These are phyloP conservation scores for Ptiloglossa arizonensis DNA, from an alignment of 1,140 invertebrate species.

Conservation along the genomic window DNA sequence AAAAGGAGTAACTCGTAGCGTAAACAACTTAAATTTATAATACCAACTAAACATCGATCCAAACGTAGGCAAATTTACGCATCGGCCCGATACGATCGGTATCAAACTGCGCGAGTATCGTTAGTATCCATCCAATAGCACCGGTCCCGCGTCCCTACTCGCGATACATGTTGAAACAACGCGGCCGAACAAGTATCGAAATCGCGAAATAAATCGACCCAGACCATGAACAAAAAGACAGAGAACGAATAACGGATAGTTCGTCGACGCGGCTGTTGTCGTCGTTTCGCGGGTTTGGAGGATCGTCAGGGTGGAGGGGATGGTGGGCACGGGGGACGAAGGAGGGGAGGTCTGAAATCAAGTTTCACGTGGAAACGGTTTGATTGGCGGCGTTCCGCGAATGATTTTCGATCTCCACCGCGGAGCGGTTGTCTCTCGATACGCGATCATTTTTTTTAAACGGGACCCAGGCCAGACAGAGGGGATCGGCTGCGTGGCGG, in stretches of 20 bases:
- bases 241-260: conserved; percentile 51
- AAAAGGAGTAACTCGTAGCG: no score
- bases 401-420: conserved; percentile 64
- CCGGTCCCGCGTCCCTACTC: no score
- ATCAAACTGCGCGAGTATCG: no score
- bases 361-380: conserved; percentile 62
- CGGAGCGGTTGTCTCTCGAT: conserved; percentile 47
- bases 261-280: conserved; percentile 39
- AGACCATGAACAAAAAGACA: conserved; percentile 14
- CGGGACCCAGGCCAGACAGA: conserved; percentile 34
- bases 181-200: background rate
- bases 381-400: conserved; percentile 66
- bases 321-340: background rate
- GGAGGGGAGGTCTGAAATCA: conserved; percentile 46
- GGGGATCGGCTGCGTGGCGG: conserved; percentile 10
- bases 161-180: no score
- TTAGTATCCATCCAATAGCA: no score
- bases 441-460: conserved; percentile 58
- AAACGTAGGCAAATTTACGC: no score
- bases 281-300: conserved; percentile 46
- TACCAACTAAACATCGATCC: no score
- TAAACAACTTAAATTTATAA: no score
- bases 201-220: conserved; percentile 28
- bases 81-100: background rate
- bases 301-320: no score